Base-by-base conservation (phyloP, 2,888 invertebrate species). In the Ophion costatus region DNA sequence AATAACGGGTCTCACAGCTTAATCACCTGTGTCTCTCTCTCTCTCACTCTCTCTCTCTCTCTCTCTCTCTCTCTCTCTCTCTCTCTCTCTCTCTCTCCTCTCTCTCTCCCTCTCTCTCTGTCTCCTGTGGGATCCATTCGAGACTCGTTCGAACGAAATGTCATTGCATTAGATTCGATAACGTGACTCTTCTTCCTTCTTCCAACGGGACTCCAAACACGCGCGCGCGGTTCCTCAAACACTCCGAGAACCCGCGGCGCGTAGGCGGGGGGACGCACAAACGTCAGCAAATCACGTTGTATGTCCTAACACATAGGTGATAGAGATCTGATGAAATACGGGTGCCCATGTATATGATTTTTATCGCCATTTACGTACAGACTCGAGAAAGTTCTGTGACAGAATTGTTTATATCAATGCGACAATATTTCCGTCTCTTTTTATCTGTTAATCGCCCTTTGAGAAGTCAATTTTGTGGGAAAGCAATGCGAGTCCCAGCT, bases 151-250 rank as follows among this genome's bases (percentile, higher is more conserved):
- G 91, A 92, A 92, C 91, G 89, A 90, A 92, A 92, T 92, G 92
- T 92, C 92, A 92, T 92, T 92, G 92, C 91, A 87, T 89, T 90
- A 91, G 92, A 92, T 92, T 92, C 92, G 90, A 91, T 91, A 90
- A 89, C 88, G 89, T 89, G 84, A 86, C 82, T 86, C 75, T 86
- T 38, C 38, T 38, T 77, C 29, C 67, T 79, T 83, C 66, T 82
- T 69, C 59, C 73, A 69, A 80, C 83, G 45, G 38, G 71, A 51
- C 59, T 71, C 77, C 51, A 33, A 59, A 69, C 17, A 17, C 20
- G 64, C 45, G 71, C 22, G 22, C 2, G 11, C 42, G 42, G 11
- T 29, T 29, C 29, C 29, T 29, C 29, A 29, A 29, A 29, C 29
- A 29, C 29, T 29, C 29, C 29, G 29, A 29, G 29, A 29, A 29